Evolutionary conservation across 92 coral and sea anemone genomes (phyloP), one percentile per base, ranked within the genome.

Genomic region (Umimayanthus chanpuru): DNA sequence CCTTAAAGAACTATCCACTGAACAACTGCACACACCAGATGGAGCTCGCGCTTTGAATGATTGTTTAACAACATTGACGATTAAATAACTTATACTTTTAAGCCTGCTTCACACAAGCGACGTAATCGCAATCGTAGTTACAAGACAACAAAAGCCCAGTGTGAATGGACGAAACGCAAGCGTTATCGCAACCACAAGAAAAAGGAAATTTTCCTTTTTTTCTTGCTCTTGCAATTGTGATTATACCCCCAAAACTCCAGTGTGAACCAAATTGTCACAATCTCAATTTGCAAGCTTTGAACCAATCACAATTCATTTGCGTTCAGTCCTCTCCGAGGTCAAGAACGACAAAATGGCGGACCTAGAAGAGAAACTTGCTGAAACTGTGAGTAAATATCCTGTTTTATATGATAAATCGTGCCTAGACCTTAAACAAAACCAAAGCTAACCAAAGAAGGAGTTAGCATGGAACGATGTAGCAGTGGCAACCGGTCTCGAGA

Each of bases 391-490:
- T 15, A 82, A 58, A 61, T 82, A 56, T 56, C 86, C 86, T 30
- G 86, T 82, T 23, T 73, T 82, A 10, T 82, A 61, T 61, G 86
- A 82, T 36, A 82, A 82, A 56, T 56, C 73, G 20, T 26, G 7
- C 68, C 86, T 47, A 61, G n/a, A 61, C 50, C 36, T 61, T 82
- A 82, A 82, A 26, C 28, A 64, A 82, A 25, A 4, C 73, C 53
- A n/a, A 82, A 44, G 75, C n/a, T n/a, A n/a, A n/a, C n/a, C n/a
- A n/a, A n/a, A n/a, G n/a, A 82, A 82, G 75, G 43, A 58, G 67
- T 50, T 82, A 73, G 86, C 86, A 56, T 61, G 86, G 86, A 66
- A 66, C 36, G 86, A 64, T n/a, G 68, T 82, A 56, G 86, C 76
- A 73, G 75, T 6, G 38, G 72, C 53, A 43, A 43, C 50, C 41